phyloP scores from a whole-genome alignment of 2,888 invertebrate species.

The Cantharis nigra region DNA sequence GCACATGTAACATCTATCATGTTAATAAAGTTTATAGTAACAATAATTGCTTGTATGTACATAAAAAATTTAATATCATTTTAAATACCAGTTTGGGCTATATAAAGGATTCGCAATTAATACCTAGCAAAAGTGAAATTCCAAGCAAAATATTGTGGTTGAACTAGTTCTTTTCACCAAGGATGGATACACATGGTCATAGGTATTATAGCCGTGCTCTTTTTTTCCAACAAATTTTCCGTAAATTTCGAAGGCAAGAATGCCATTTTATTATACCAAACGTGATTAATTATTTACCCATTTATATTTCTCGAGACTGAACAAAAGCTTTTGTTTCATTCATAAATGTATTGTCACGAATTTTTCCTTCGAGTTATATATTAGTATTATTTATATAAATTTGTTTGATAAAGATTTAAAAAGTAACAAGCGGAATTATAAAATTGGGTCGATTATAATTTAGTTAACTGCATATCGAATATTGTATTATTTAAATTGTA shows the following conservation, averaged over 20 bases:
- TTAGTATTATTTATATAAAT: neutral
- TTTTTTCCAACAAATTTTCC: neutral
- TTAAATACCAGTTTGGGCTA: neutral
- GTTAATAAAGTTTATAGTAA: neutral
- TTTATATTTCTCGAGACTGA: neutral
- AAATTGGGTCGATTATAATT: constrained; percentile 21
- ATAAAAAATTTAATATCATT: neutral
- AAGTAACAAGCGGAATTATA: constrained; percentile 14
- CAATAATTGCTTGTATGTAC: neutral
- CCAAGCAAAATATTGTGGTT: neutral
- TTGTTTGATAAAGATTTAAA: neutral
- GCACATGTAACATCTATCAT: neutral
- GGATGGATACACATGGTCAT: neutral
- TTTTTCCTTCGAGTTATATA: neutral
- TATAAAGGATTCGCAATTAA: neutral
- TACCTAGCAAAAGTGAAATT: neutral
- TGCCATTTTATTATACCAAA: neutral
- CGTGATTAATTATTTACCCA: constrained; percentile 1
- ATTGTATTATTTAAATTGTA: constrained; percentile 27
- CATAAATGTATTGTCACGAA: constrained; percentile 2
- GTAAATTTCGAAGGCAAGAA: too few relatives aligned
- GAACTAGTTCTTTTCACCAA: neutral
- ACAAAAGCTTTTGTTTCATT: constrained; percentile 9
- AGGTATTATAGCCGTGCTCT: too few relatives aligned
- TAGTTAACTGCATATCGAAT: constrained; percentile 18